phyloP scores from a whole-genome alignment of 2,113 vertebrate genomes.

The Argyrosomus japonicus region DNA sequence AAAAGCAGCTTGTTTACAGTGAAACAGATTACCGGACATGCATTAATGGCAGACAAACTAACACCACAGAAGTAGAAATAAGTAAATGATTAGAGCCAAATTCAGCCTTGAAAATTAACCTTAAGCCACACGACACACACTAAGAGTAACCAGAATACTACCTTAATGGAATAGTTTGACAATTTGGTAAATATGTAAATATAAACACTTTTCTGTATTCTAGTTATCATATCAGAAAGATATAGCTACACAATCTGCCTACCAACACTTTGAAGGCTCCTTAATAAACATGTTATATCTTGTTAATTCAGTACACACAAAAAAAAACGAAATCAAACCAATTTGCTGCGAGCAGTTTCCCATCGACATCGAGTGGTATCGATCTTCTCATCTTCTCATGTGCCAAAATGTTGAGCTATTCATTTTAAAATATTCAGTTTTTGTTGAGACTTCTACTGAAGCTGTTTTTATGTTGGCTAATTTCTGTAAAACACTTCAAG shows the following conservation, averaged over 20 bases:
- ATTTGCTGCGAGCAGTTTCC: background rate
- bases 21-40: background rate
- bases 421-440: background rate
- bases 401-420: background rate
- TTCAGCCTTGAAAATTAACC: conserved; percentile 2
- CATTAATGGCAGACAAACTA: background rate
- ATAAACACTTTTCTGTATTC: background rate
- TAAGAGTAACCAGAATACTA: background rate
- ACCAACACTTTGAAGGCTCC: background rate
- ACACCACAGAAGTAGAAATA: background rate
- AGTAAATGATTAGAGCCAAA: conserved; percentile 3
- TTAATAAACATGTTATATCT: background rate
- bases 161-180: background rate
- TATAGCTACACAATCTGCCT: background rate
- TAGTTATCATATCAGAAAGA: background rate
- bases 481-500: background rate
- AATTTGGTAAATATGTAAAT: background rate
- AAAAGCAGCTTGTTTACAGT: conserved; percentile 19
- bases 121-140: background rate
- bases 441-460: background rate
- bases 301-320: too few relatives aligned
- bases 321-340: too few relatives aligned
- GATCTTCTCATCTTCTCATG: background rate
- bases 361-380: background rate
- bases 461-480: background rate